phyloP scores from a whole-genome alignment of 2,797 vertebrate species.

The Syngnathus rostellatus region DNA sequence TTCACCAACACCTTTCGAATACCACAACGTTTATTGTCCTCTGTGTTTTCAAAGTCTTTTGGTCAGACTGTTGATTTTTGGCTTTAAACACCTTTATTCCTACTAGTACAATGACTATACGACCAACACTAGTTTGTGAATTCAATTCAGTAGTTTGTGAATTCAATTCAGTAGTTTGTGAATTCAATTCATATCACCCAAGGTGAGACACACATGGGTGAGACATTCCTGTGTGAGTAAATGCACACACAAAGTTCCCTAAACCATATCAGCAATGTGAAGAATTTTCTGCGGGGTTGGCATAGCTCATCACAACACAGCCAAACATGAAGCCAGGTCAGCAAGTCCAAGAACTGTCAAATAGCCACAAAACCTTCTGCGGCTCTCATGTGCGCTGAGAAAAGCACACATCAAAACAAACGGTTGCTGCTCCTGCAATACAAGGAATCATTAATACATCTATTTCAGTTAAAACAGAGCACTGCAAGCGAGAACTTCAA shows the following conservation, averaged over 20 bases:
- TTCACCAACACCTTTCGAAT: slow-evolving; percentile 26
- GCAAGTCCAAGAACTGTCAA: slow-evolving; percentile 7
- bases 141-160: too few species aligned
- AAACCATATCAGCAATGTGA: slow-evolving; percentile 35
- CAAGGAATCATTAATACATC: too few species aligned
- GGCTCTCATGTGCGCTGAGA: neutral
- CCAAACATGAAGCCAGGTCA: slow-evolving; percentile 27
- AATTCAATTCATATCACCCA: slow-evolving; percentile 3
- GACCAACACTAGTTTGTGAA: too few species aligned
- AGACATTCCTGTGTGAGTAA: slow-evolving; percentile 33
- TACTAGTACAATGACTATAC: too few species aligned
- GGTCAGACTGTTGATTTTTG: slow-evolving; percentile 8
- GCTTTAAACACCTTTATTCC: too few species aligned
- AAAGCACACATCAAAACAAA: slow-evolving; percentile 6
- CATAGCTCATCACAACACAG: slow-evolving; percentile 17
- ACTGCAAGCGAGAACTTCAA: too few species aligned
- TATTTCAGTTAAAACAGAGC: too few species aligned
- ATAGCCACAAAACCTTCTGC: slow-evolving; percentile 1
- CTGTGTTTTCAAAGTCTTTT: slow-evolving; percentile 1
- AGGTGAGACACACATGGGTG: slow-evolving; percentile 14
- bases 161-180: too few species aligned
- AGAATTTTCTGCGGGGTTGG: slow-evolving; percentile 30
- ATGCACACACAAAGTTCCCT: slow-evolving; percentile 10
- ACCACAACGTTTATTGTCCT: neutral
- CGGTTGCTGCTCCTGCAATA: neutral